These are phyloP conservation scores for Hyppa rectilinea DNA, from an alignment of 2,888 invertebrate genomes.

Conservation along the genomic window DNA sequence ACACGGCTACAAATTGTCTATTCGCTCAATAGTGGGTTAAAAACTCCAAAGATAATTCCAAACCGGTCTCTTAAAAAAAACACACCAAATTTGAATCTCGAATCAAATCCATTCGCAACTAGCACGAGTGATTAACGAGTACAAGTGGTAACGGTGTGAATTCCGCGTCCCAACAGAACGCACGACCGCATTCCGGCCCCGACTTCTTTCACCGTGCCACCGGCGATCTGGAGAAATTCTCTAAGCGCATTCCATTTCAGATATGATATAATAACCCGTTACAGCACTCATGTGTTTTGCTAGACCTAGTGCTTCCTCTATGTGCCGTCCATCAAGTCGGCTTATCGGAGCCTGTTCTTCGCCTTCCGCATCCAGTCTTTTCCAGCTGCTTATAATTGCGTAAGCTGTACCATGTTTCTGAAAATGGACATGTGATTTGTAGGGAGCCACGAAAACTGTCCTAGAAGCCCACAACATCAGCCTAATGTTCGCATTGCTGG, in stretches of 20 bases:
- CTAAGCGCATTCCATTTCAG: constrained; percentile 76
- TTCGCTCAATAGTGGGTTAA: no score
- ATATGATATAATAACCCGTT: constrained; percentile 74
- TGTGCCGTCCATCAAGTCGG: constrained; percentile 14
- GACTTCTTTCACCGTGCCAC: constrained; percentile 74
- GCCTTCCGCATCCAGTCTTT: constrained; percentile 10
- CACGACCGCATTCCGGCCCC: constrained; percentile 77
- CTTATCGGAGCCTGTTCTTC: constrained; percentile 16
- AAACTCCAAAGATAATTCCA: background rate
- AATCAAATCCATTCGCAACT: constrained; percentile 55
- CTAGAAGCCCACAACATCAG: background rate
- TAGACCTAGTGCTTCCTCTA: constrained; percentile 53
- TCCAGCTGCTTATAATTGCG: background rate
- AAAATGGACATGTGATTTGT: background rate
- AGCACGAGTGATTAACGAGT: constrained; percentile 64
- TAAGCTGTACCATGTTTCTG: background rate
- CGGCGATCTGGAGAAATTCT: constrained; percentile 74
- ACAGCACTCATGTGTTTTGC: constrained; percentile 66
- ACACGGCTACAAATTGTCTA: background rate
- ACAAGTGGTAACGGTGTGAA: constrained; percentile 67
- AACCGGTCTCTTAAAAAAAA: background rate
- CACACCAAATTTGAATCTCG: constrained; percentile 46
- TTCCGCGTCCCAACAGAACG: constrained; percentile 67
- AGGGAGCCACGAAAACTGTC: background rate
- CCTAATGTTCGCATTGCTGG: no score